Conservation (phyloP, 1,140 invertebrate species). For the Pseudoatta argentina region DNA sequence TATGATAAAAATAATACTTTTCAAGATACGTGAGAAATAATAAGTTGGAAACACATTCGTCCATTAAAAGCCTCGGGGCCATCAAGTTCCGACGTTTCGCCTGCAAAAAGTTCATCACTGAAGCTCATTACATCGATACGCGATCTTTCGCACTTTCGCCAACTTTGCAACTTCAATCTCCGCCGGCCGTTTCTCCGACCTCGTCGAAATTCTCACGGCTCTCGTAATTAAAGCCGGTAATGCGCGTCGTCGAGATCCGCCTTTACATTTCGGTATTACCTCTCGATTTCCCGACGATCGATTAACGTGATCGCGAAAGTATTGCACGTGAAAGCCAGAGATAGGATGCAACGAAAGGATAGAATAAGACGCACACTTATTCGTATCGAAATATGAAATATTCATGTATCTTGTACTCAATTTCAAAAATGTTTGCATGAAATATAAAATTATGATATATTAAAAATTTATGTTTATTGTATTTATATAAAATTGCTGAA, state of each 20-base stretch:
- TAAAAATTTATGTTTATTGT: background rate
- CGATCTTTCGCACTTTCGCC: slow-evolving; percentile 63
- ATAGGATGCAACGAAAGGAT: background rate
- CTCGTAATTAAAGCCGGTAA: slow-evolving; percentile 73
- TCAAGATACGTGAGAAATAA: slow-evolving; percentile 28
- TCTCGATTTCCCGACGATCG: slow-evolving; percentile 67
- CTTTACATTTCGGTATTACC: slow-evolving; percentile 62
- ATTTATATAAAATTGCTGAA: background rate
- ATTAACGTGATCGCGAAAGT: slow-evolving; percentile 63
- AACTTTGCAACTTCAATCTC: slow-evolving; percentile 68
- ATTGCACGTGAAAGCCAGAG: slow-evolving; percentile 40
- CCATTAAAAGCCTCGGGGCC: slow-evolving; percentile 53
- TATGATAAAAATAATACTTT: background rate
- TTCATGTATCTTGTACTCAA: background rate
- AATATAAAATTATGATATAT: background rate
- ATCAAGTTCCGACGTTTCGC: slow-evolving; percentile 23
- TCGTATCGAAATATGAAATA: background rate
- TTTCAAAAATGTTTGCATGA: background rate
- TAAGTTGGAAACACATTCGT: slow-evolving; percentile 35
- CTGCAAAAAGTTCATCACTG: slow-evolving; percentile 53
- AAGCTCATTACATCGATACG: slow-evolving; percentile 73
- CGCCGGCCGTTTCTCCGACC: slow-evolving; percentile 37
- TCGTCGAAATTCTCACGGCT: slow-evolving; percentile 74
- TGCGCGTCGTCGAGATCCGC: slow-evolving; percentile 60
- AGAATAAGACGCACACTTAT: slow-evolving; percentile 20